Percentiles rank a stretch among this genome's conserved stretches.
phyloP scores from a whole-genome alignment of 1,140 invertebrate genomes.

The Mizuhopecten yessoensis region DNA sequence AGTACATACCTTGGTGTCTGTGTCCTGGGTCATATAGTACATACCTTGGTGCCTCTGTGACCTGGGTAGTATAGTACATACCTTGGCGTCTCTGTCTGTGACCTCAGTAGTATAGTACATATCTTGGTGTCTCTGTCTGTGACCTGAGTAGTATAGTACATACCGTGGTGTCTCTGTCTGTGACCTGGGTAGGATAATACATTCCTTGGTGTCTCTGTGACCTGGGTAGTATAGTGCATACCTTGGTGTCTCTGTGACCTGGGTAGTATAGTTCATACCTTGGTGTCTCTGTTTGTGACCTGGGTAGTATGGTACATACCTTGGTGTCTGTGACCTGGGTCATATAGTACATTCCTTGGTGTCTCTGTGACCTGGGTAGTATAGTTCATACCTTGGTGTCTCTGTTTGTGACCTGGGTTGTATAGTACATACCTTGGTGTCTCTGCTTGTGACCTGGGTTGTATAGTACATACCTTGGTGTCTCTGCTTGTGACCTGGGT shows the following conservation, averaged over 20 bases:
- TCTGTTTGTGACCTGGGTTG: constrained; percentile 44
- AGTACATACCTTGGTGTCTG: constrained; percentile 46
- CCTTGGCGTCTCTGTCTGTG: constrained; percentile 44
- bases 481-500: constrained; percentile 46
- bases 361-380: constrained; percentile 44
- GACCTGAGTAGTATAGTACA: constrained; percentile 45
- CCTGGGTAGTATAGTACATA: constrained; percentile 47
- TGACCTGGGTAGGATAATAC: constrained; percentile 48
- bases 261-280: constrained; percentile 48
- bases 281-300: constrained; percentile 44
- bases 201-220: constrained; percentile 41
- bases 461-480: constrained; percentile 44
- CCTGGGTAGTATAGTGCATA: constrained; percentile 47
- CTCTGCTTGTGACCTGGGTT: constrained; percentile 46
- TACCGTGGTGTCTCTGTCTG: constrained; percentile 42
- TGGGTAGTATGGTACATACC: constrained; percentile 46
- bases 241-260: constrained; percentile 45
- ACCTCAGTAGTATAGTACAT: constrained; percentile 42
- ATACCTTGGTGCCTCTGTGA: constrained; percentile 42
- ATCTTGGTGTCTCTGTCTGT: constrained; percentile 44
- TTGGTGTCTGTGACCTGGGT: constrained; percentile 45
- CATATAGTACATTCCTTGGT: constrained; percentile 43
- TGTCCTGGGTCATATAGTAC: constrained; percentile 45
- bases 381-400: constrained; percentile 46
- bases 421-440: constrained; percentile 45